phyloP scores from a whole-genome alignment of 2,888 invertebrate species.

The Diadegma fenestrale region DNA sequence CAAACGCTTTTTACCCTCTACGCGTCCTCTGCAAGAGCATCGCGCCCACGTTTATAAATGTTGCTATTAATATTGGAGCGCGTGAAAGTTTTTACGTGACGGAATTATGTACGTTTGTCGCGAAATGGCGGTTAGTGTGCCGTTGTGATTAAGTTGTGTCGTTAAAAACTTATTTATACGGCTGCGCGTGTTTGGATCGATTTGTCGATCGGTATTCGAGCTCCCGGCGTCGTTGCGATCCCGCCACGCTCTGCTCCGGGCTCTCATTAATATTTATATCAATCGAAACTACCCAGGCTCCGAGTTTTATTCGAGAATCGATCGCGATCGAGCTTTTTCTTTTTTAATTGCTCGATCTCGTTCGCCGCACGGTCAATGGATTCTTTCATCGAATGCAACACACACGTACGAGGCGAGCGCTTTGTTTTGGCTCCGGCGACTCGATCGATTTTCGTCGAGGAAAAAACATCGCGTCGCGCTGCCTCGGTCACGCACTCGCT shows the following conservation, averaged over 20 bases:
- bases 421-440: background rate
- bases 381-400: background rate
- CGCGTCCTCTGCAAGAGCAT: background rate
- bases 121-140: slow-evolving; percentile 60
- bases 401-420: background rate
- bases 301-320: slow-evolving; percentile 20
- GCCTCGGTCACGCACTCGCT: background rate
- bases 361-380: background rate
- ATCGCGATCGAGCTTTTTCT: slow-evolving; percentile 24
- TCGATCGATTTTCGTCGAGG: background rate
- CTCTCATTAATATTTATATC: slow-evolving; percentile 59
- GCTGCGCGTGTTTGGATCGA: background rate
- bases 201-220: slow-evolving; percentile 48
- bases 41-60: background rate
- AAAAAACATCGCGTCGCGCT: background rate
- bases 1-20: slow-evolving; percentile 14
- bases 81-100: slow-evolving; percentile 48
- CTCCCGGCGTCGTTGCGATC: slow-evolving; percentile 45
- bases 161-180: slow-evolving; percentile 8
- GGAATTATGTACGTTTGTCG: slow-evolving; percentile 49
- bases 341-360: background rate
- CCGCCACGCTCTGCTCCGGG: slow-evolving; percentile 7
- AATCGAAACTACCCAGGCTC: background rate
- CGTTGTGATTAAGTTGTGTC: slow-evolving; percentile 58
- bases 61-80: slow-evolving; percentile 7